Evolutionary conservation across 2,113 vertebrate genomes (phyloP).

Genomic region (Hirundichthys speculiger): DNA sequence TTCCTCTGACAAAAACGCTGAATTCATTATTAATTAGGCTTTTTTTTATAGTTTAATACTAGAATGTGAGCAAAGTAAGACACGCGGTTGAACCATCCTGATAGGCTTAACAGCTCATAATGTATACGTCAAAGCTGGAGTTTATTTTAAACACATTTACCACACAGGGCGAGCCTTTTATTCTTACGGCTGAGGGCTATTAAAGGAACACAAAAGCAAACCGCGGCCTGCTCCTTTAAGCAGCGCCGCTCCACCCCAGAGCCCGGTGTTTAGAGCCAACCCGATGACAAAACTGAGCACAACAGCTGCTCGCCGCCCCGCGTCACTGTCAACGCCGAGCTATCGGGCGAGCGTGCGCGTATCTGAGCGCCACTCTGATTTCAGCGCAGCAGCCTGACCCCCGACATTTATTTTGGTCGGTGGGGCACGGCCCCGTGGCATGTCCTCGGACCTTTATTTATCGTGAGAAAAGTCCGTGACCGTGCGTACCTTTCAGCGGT

Average conservation of each 20-base stretch:
- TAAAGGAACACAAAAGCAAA: constrained; percentile 38
- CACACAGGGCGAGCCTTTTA: constrained; percentile 13
- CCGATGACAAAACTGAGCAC: constrained; percentile 55
- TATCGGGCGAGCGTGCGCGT: constrained; percentile 40
- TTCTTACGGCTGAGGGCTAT: constrained; percentile 34
- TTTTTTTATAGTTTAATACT: too few species aligned
- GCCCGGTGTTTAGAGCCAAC: constrained; percentile 51
- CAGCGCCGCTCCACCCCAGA: constrained; percentile 39
- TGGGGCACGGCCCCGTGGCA: background rate
- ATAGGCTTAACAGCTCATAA: too few species aligned
- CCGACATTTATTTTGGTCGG: constrained; percentile 55
- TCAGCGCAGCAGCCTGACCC: constrained; percentile 58
- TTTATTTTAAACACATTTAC: too few species aligned
- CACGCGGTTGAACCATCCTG: too few species aligned
- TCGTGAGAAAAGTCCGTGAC: constrained; percentile 45
- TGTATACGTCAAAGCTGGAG: too few species aligned
- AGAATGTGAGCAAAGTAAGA: too few species aligned
- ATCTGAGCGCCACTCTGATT: constrained; percentile 39
- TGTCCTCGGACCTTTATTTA: constrained; percentile 60
- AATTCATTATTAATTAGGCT: too few species aligned
- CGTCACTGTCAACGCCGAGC: constrained; percentile 50
- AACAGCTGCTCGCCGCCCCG: constrained; percentile 71
- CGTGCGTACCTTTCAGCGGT: constrained; percentile 41
- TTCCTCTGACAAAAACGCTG: too few species aligned
- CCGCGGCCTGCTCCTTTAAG: constrained; percentile 36